Evolutionary conservation across 2,113 vertebrate genomes (phyloP).

Genomic region (Nycticorax nycticorax): DNA sequence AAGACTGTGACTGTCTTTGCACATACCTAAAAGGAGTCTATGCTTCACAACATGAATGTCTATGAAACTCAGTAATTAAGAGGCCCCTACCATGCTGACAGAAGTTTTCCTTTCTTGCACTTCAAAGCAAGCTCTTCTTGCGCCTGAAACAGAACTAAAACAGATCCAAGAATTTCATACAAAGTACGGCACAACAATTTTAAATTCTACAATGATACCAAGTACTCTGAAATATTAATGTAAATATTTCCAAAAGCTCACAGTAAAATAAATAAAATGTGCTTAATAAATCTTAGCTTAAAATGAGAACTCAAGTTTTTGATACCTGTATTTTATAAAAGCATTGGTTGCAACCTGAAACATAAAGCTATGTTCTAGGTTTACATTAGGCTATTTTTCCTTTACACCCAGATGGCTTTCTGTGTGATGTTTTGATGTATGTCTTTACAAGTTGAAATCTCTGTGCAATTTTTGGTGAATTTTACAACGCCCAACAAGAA

Average conservation of each 20-base stretch:
- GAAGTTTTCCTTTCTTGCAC: neutral
- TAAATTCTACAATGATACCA: neutral
- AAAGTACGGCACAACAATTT: neutral
- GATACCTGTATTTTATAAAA: neutral
- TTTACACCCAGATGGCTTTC: neutral
- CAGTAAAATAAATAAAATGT: neutral
- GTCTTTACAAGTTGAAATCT: neutral
- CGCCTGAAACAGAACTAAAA: conserved; percentile 23
- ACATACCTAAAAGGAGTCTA: neutral
- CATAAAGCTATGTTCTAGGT: neutral
- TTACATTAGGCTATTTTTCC: neutral
- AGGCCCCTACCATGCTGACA: neutral
- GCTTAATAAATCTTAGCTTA: neutral
- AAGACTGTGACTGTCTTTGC: neutral
- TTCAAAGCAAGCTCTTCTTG: neutral
- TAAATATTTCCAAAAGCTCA: neutral
- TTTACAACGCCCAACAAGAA: neutral
- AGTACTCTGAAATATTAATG: neutral
- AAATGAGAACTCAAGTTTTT: neutral
- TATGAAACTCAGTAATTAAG: neutral
- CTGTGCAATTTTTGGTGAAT: neutral
- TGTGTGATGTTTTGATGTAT: neutral
- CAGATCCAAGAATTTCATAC: neutral
- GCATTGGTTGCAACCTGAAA: neutral
- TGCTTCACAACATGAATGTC: neutral